A percentile compares a stretch with the other conserved stretches of the same genome.
phyloP scores from a whole-genome alignment of 2,888 invertebrate species.

The Drosophila emarginata region DNA sequence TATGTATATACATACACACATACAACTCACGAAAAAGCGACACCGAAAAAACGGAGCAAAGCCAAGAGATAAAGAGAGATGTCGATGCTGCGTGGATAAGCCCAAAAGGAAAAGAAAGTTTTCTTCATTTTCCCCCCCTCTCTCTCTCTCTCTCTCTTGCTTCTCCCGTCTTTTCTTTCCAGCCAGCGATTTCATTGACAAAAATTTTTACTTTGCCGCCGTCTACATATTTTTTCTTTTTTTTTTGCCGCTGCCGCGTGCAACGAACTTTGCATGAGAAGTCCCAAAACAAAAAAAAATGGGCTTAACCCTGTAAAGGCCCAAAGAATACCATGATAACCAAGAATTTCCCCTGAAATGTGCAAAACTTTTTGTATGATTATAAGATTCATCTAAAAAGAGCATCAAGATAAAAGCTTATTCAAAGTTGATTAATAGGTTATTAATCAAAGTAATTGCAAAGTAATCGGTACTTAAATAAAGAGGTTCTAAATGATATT shows the following conservation, averaged over 20 bases:
- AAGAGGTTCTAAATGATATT: no score
- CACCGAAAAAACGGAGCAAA: constrained; percentile 36
- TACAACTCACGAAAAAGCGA: constrained; percentile 30
- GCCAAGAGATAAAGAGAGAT: constrained; percentile 30
- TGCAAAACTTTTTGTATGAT: not conserved
- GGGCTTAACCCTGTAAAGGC: constrained; percentile 34
- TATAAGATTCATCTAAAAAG: not conserved
- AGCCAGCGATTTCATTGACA: constrained; percentile 66
- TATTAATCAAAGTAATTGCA: no score
- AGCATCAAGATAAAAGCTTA: not conserved
- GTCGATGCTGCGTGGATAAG: constrained; percentile 45
- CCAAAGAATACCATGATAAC: not conserved
- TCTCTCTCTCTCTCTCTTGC: not conserved
- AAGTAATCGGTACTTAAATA: no score
- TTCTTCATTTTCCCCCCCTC: constrained; percentile 26
- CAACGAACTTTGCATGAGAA: constrained; percentile 67
- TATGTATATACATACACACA: not conserved
- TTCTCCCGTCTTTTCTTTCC: constrained; percentile 8
- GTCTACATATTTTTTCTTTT: constrained; percentile 28
- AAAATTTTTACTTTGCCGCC: constrained; percentile 47
- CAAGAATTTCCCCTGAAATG: not conserved
- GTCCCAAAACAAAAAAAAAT: constrained; percentile 23
- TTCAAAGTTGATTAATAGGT: not conserved
- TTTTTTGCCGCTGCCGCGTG: constrained; percentile 43
- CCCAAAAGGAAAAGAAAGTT: constrained; percentile 68